Conservation (phyloP, 2,113 vertebrate species). For the Bufo gargarizans region DNA sequence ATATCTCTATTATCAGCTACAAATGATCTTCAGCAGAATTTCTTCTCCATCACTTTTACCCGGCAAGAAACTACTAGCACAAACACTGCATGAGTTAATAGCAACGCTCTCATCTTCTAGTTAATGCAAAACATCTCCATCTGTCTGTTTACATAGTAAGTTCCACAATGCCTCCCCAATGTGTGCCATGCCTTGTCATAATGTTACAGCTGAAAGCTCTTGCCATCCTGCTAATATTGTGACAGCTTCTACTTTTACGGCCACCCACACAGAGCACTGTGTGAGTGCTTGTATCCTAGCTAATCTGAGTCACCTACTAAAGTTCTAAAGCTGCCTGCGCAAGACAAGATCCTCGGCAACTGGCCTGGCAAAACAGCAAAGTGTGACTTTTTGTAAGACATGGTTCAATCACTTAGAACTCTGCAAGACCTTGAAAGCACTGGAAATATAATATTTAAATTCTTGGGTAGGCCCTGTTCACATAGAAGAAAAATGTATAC, state of each 20-base stretch:
- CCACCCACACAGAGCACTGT: constrained; percentile 54
- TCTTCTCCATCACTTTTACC: not conserved
- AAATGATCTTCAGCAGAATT: not conserved
- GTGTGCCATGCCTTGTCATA: constrained; percentile 56
- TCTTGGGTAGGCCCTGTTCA: no score
- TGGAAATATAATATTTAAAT: no score
- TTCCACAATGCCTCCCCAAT: constrained; percentile 52
- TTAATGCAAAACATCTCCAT: constrained; percentile 55
- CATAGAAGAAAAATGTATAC: no score
- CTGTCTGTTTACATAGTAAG: constrained; percentile 56
- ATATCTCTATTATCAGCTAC: not conserved
- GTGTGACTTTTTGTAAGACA: not conserved
- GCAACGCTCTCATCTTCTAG: constrained; percentile 30
- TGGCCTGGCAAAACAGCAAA: not conserved
- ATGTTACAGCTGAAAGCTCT: constrained; percentile 59
- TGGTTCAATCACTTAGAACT: not conserved
- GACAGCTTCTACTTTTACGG: constrained; percentile 56
- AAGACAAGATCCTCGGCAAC: not conserved
- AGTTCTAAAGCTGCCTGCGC: constrained; percentile 9
- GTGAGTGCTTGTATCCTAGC: constrained; percentile 34
- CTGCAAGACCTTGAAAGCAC: not conserved
- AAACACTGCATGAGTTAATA: constrained; percentile 37
- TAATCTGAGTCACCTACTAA: constrained; percentile 53
- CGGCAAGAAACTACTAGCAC: not conserved
- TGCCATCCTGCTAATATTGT: constrained; percentile 59